Percentiles rank a stretch among this genome's conserved stretches.
These are phyloP conservation scores for Apamea sordens DNA, from an alignment of 2,888 invertebrate species.

Conservation along the genomic window DNA sequence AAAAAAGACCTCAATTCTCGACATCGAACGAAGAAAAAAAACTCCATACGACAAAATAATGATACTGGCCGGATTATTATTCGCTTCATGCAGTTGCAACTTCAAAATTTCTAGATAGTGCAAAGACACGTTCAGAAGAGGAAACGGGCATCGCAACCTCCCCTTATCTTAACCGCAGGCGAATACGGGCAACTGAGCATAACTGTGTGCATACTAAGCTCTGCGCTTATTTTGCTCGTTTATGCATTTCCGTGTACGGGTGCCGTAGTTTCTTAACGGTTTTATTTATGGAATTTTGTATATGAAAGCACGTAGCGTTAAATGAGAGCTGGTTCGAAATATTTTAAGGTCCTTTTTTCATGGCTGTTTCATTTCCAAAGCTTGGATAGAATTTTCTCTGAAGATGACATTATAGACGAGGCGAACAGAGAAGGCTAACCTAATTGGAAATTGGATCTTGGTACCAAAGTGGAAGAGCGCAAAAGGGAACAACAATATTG, in stretches of 20 bases:
- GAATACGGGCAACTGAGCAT: slow-evolving; percentile 64
- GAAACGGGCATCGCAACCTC: slow-evolving; percentile 63
- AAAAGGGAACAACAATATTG: slow-evolving; percentile 5
- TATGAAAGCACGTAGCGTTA: slow-evolving; percentile 41
- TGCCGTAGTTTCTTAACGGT: slow-evolving; percentile 61
- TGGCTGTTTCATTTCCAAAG: not conserved
- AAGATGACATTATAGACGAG: slow-evolving; percentile 14
- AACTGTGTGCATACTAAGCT: slow-evolving; percentile 64
- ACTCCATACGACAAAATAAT: slow-evolving; percentile 54
- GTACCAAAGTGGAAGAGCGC: not conserved
- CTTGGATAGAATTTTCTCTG: slow-evolving; percentile 4
- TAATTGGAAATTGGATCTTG: slow-evolving; percentile 41
- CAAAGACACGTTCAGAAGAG: slow-evolving; percentile 66
- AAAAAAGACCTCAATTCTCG: not conserved
- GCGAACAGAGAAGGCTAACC: not conserved
- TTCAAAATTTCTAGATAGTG: slow-evolving; percentile 63
- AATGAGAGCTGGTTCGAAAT: slow-evolving; percentile 30
- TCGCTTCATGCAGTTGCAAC: slow-evolving; percentile 55
- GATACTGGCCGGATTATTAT: slow-evolving; percentile 55
- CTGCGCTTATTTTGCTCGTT: slow-evolving; percentile 54
- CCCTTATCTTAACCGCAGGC: slow-evolving; percentile 71
- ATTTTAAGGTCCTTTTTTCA: slow-evolving; percentile 24
- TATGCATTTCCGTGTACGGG: slow-evolving; percentile 62
- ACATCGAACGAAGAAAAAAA: slow-evolving; percentile 4
- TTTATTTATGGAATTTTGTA: slow-evolving; percentile 62